Conservation (phyloP, 2,888 invertebrate genomes). For the Ariolimax columbianus region DNA sequence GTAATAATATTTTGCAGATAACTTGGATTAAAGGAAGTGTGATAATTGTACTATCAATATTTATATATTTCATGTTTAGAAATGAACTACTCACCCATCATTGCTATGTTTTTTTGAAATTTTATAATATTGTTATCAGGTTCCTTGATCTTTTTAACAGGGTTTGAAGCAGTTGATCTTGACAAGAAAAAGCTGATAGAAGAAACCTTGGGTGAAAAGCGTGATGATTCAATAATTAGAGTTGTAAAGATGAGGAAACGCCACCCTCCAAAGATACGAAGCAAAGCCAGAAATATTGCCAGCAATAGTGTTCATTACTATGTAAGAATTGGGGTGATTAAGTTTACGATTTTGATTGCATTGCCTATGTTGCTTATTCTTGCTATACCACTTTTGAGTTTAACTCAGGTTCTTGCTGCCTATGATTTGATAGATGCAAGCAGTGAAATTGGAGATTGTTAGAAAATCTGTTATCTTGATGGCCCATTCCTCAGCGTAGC, state of each 20-base stretch:
- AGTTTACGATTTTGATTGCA: neutral
- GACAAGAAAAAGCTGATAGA: constrained; percentile 26
- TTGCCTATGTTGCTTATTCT: neutral
- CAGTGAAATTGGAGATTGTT: too few species aligned
- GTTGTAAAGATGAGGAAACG: constrained; percentile 41
- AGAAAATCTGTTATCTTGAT: too few species aligned
- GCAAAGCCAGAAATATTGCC: constrained; percentile 40
- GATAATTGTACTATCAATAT: too few species aligned
- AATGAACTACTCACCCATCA: neutral
- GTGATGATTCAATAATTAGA: constrained; percentile 43
- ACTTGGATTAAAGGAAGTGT: too few species aligned
- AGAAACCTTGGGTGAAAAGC: constrained; percentile 30
- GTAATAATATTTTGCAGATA: too few species aligned
- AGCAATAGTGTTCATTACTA: constrained; percentile 30
- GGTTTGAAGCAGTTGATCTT: constrained; percentile 29
- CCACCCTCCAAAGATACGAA: constrained; percentile 41
- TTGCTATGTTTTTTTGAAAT: neutral
- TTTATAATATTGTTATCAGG: neutral
- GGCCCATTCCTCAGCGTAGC: too few species aligned
- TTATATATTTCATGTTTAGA: neutral
- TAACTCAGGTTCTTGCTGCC: too few species aligned
- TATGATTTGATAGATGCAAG: too few species aligned
- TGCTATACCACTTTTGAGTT: too few species aligned
- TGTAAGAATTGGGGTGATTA: constrained; percentile 1
- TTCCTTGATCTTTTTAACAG: neutral